Evolutionary conservation across 2,113 vertebrate genomes (phyloP).

Genomic region (Rhagologus leucostigma): DNA sequence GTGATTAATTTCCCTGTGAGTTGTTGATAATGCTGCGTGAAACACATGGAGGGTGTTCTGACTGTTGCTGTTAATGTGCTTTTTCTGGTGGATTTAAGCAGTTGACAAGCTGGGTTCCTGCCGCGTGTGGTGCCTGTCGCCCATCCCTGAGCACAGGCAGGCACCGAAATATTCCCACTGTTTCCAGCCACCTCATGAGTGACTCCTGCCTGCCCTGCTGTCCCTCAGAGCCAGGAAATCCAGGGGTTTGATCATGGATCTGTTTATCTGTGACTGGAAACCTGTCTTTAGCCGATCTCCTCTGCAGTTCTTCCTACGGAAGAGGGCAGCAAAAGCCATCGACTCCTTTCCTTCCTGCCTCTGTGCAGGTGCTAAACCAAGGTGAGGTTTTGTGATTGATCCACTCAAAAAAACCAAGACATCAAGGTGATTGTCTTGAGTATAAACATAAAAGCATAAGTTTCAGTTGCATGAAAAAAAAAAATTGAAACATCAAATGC

Average conservation of each 20-base stretch:
- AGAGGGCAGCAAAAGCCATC: slow-evolving; percentile 74
- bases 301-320: slow-evolving; percentile 12
- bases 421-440: background rate
- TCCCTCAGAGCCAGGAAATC: background rate
- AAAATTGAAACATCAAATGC: background rate
- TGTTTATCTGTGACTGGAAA: background rate
- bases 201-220: background rate
- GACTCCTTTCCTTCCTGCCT: background rate
- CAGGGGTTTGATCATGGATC: background rate
- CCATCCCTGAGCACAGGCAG: background rate
- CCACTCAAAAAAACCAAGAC: background rate
- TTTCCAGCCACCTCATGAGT: background rate
- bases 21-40: background rate
- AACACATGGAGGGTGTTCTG: background rate
- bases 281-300: background rate
- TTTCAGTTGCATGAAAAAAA: background rate
- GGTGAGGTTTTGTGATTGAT: background rate
- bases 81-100: background rate
- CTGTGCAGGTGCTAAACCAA: background rate
- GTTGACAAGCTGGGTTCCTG: background rate
- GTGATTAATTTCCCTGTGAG: background rate
- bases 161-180: background rate
- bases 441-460: background rate
- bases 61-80: background rate
- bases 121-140: rapidly evolving